Conservation (phyloP, 2,797 vertebrate genomes). For the Delichon dasypus region DNA sequence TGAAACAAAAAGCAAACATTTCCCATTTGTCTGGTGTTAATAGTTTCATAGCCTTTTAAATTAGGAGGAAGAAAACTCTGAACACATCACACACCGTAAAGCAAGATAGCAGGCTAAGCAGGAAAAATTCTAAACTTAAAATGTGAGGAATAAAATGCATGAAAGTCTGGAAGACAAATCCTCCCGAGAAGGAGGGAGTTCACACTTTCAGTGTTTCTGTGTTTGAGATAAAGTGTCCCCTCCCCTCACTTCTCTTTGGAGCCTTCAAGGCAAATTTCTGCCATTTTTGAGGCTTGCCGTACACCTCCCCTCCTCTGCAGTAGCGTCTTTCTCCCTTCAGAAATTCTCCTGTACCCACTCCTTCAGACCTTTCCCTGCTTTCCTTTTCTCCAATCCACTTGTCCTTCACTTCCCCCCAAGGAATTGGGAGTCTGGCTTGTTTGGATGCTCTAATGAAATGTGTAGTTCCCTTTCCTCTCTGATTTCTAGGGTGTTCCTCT, state of each 20-base stretch:
- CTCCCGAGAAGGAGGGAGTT: neutral
- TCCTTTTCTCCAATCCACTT: neutral
- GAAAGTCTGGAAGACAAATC: neutral
- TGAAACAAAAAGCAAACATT: neutral
- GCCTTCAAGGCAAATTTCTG: neutral
- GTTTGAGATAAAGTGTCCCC: neutral
- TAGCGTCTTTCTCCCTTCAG: neutral
- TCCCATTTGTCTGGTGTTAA: neutral
- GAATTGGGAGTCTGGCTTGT: neutral
- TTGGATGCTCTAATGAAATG: neutral
- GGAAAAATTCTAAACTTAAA: neutral
- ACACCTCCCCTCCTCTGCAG: neutral
- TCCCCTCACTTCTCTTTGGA: neutral
- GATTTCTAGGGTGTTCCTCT: neutral
- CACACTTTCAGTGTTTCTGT: neutral
- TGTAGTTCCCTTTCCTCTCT: neutral
- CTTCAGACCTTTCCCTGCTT: neutral
- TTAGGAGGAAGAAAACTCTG: neutral
- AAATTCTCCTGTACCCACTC: neutral
- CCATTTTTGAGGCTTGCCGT: neutral
- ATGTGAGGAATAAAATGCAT: accelerated
- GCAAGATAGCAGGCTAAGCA: neutral
- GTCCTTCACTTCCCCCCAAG: neutral
- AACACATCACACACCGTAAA: neutral
- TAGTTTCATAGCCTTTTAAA: neutral